Conservation (phyloP, 2,113 vertebrate species). For the Syngnathoides biaculeatus region DNA sequence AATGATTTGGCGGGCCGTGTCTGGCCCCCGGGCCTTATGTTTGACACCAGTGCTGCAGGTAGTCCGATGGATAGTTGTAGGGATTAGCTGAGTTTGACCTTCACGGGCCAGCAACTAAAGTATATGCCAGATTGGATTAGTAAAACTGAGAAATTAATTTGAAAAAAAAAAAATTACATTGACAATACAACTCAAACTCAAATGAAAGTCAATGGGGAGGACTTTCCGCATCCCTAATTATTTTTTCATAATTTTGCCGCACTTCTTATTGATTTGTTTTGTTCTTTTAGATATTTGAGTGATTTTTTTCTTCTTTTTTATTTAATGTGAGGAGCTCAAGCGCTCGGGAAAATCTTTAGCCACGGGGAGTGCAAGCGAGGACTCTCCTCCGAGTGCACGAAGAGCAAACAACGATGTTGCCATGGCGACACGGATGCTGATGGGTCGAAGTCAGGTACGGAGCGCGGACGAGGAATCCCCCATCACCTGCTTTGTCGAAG, state of each 20-base stretch:
- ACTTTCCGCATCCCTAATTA: too few species aligned
- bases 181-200: too few species aligned
- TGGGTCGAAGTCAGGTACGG: conserved; percentile 20
- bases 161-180: neutral
- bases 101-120: neutral
- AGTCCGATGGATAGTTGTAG: neutral
- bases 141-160: neutral
- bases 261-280: neutral
- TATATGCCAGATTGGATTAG: neutral
- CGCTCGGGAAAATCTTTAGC: neutral
- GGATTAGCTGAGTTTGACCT: neutral
- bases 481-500: conserved; percentile 25
- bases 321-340: neutral
- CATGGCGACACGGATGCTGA: conserved; percentile 49
- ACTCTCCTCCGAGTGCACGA: conserved; percentile 9
- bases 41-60: too few species aligned
- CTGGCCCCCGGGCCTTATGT: too few species aligned
- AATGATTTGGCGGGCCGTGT: too few species aligned
- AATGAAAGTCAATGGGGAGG: too few species aligned
- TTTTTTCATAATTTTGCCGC: neutral
- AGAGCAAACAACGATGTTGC: conserved; percentile 29
- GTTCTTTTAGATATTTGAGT: neutral
- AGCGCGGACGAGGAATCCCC: conserved; percentile 54
- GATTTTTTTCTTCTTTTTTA: neutral
- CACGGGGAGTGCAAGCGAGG: neutral